These are phyloP conservation scores for Cephus nigrinus DNA, from an alignment of 2,888 invertebrate genomes.

Conservation along the genomic window DNA sequence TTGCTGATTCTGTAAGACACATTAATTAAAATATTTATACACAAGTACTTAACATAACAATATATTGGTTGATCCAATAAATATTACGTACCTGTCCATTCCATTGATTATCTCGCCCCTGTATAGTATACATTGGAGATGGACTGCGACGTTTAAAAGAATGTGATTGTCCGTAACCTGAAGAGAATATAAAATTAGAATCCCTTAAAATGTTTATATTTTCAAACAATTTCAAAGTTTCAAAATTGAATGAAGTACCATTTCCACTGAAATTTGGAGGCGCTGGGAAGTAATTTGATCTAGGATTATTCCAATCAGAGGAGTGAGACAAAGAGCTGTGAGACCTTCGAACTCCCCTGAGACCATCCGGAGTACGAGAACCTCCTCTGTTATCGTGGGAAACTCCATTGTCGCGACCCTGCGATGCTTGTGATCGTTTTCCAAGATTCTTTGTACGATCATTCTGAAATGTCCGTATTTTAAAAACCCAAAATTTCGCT, in stretches of 20 bases:
- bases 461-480: slow-evolving; percentile 26
- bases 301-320: slow-evolving; percentile 43
- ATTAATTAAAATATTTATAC: slow-evolving; percentile 8
- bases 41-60: not conserved
- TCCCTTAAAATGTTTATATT: not conserved
- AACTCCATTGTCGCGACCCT: slow-evolving; percentile 42
- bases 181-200: slow-evolving; percentile 10
- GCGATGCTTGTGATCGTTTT: slow-evolving; percentile 47
- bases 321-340: slow-evolving; percentile 48
- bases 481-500: not conserved
- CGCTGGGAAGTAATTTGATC: slow-evolving; percentile 39
- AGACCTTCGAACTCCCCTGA: slow-evolving; percentile 55
- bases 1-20: slow-evolving; percentile 38
- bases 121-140: slow-evolving; percentile 52
- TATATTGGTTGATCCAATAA: not conserved
- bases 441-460: slow-evolving; percentile 44
- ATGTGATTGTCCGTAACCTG: slow-evolving; percentile 43
- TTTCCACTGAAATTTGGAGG: slow-evolving; percentile 42
- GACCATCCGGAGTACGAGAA: slow-evolving; percentile 53
- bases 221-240: not conserved
- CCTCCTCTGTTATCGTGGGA: slow-evolving; percentile 23
- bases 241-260: slow-evolving; percentile 14
- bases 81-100: slow-evolving; percentile 48
- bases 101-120: slow-evolving; percentile 50
- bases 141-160: slow-evolving; percentile 57